Base-by-base conservation (phyloP, 2,888 invertebrate species). In the Philopedon plagiatum region DNA sequence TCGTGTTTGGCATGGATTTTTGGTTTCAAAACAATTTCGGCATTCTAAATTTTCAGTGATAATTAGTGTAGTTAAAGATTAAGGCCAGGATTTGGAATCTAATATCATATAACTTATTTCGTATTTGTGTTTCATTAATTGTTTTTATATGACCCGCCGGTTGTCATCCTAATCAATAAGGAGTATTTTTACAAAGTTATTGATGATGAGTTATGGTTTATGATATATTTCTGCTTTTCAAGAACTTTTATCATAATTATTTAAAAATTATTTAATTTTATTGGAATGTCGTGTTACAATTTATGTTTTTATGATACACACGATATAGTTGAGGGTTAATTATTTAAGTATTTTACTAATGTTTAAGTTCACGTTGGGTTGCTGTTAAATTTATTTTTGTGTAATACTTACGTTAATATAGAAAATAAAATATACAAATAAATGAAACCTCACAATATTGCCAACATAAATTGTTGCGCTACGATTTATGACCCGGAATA, bases 81-180 rank as follows among this genome's bases (percentile, higher is more conserved):
- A 15, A 7, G 1, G 5, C 9, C 15, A 29, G 2, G 11, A 18
- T 15, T 11, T 2, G 3, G 9, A 2, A 29, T 15, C 2, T 23
- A 29, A 32, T 9, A 7, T 8, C 5, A 15, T 29, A 54, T 32
- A 54, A 0, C 18, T 54, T 15, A 15, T 29, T 9, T 15, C 3
- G 29, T 15, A 26, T 46, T n/a, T 11, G 57, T 9, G 21, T 37
- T 66, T 66, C 32, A 32, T 29, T 66, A 58, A 46, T 34, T 66
- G 57, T 56, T 37, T 65, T 65, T 34, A 56, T 44, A 68, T 51
- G 58, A 37, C 58, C 51, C 39, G 60, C 61, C 67, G 54, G 60
- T 68, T 68, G 67, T 34, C 67, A 58, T 61, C 54, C 51, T 68
- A 61, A 68, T 68, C 67, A 68, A 68, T 68, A 68, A 60, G 51